These are phyloP conservation scores for Halcyon malimbica DNA, from an alignment of 2,113 vertebrate genomes.

Conservation along the genomic window DNA sequence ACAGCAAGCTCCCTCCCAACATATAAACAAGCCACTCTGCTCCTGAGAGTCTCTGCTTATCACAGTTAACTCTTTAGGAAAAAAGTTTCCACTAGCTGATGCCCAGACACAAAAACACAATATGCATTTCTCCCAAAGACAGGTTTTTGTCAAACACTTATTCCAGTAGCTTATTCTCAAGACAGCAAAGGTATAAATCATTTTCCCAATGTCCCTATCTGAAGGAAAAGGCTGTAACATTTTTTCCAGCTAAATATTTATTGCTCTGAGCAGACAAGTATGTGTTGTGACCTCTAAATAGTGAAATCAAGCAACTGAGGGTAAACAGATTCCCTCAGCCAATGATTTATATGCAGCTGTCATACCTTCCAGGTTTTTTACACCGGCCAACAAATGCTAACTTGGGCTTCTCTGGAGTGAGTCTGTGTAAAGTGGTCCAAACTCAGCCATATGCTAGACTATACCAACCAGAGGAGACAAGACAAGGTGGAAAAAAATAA, in stretches of 20 bases:
- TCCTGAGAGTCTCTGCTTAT: not conserved
- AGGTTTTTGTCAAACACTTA: not conserved
- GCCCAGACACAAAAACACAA: not conserved
- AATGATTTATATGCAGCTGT: not conserved
- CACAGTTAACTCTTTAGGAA: not conserved
- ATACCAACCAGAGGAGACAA: not conserved
- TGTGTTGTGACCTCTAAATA: not conserved
- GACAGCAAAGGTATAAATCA: conserved; percentile 7
- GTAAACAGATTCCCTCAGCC: not conserved
- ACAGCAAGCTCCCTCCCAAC: not conserved
- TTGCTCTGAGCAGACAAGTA: not conserved
- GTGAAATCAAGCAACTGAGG: not conserved
- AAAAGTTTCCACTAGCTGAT: not conserved
- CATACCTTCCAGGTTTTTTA: not conserved
- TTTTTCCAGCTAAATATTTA: conserved; percentile 48
- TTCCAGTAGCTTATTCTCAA: conserved; percentile 8
- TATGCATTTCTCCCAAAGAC: not conserved
- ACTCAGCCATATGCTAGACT: not conserved
- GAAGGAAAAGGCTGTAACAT: conserved; percentile 7
- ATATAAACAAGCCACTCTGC: not conserved
- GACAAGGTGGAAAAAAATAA: not conserved
- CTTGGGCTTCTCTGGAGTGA: not conserved
- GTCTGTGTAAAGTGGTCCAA: not conserved
- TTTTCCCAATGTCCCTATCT: not conserved
- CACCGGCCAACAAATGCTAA: not conserved